phyloP scores from a whole-genome alignment of 2,797 vertebrate species.

The Echiichthys vipera region DNA sequence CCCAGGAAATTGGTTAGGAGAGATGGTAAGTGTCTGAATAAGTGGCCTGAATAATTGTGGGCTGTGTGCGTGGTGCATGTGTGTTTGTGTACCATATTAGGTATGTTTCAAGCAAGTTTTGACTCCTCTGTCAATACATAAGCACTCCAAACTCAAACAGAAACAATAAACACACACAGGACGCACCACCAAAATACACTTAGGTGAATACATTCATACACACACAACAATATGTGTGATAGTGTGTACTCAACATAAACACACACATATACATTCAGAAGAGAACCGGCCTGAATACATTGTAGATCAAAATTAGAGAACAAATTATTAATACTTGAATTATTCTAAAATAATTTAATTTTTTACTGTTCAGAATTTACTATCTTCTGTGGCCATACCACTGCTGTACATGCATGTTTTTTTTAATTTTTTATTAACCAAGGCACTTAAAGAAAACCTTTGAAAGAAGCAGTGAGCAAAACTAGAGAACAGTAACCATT shows the following conservation, averaged over 20 bases:
- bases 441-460: too few species aligned
- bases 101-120: background rate
- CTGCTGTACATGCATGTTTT: too few species aligned
- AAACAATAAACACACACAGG: background rate
- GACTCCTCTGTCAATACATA: background rate
- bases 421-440: too few species aligned
- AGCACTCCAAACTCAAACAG: constrained; percentile 4
- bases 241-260: background rate
- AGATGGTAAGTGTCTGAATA: background rate
- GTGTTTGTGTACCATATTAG: background rate
- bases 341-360: too few species aligned
- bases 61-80: background rate
- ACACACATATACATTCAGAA: background rate
- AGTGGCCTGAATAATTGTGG: background rate
- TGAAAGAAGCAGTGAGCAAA: too few species aligned
- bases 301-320: too few species aligned
- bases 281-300: constrained; percentile 25
- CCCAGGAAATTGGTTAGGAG: background rate
- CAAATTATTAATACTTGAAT: too few species aligned
- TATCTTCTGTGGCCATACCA: too few species aligned
- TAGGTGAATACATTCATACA: background rate
- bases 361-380: too few species aligned
- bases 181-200: background rate
- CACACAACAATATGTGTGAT: background rate
- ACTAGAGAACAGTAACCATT: too few species aligned